Evolutionary conservation across 92 coral and sea anemone species (phyloP).

Genomic region (Epizoanthus ramosus): DNA sequence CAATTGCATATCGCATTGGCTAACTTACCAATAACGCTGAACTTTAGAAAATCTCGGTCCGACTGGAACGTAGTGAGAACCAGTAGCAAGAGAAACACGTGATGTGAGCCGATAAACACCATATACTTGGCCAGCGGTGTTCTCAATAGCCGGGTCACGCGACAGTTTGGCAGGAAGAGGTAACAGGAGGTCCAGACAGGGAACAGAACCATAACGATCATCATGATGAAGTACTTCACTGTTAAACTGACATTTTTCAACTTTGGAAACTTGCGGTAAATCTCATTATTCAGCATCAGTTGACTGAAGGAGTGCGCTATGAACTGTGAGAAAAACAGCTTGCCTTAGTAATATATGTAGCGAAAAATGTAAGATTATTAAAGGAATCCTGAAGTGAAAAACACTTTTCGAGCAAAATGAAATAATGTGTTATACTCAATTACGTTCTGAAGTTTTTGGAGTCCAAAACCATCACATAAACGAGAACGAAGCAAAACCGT

Average conservation of each 20-base stretch:
- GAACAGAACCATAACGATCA: conserved; percentile 23
- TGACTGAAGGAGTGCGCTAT: conserved; percentile 64
- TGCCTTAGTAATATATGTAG: not conserved
- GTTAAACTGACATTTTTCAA: conserved; percentile 36
- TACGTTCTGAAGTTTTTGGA: too few species aligned
- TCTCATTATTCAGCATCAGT: conserved; percentile 51
- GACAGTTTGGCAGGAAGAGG: conserved; percentile 32
- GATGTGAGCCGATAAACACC: conserved; percentile 50
- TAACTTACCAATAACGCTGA: conserved; percentile 37
- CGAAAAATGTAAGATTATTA: not conserved
- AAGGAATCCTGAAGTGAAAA: too few species aligned
- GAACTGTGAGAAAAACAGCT: conserved; percentile 32
- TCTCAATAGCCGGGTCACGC: conserved; percentile 42
- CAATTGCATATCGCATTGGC: not conserved
- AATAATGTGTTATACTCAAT: too few species aligned
- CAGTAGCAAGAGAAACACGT: conserved; percentile 45
- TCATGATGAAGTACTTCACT: conserved; percentile 34
- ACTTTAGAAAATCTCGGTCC: conserved; percentile 37
- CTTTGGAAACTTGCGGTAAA: conserved; percentile 45
- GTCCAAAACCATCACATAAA: too few species aligned
- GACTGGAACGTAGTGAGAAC: conserved; percentile 38
- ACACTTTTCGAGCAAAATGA: too few species aligned
- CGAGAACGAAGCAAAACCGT: too few species aligned
- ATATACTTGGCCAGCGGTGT: conserved; percentile 56
- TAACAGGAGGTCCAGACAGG: conserved; percentile 47